Conservation (phyloP, 2,888 invertebrate genomes). For the Chironomus riparius region DNA sequence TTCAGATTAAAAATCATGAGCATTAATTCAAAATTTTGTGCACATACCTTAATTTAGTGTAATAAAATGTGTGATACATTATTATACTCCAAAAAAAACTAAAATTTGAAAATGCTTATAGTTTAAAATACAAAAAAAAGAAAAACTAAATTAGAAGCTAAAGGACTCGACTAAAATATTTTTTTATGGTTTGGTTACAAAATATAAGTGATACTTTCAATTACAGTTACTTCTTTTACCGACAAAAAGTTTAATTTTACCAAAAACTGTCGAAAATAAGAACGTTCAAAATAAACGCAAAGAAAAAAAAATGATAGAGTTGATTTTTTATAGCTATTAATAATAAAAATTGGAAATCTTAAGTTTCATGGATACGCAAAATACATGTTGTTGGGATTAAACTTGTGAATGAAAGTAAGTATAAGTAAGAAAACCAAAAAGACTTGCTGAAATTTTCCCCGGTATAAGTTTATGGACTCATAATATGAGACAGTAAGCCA, state of each 20-base stretch:
- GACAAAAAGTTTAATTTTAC: conserved; percentile 15
- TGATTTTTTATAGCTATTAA: conserved; percentile 16
- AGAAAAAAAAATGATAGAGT: conserved; percentile 5
- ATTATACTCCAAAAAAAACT: conserved; percentile 24
- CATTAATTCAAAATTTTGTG: conserved; percentile 17
- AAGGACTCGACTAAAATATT: background rate
- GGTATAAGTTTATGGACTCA: background rate
- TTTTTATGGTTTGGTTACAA: background rate
- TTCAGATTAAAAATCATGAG: conserved; percentile 18
- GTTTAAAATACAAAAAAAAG: background rate
- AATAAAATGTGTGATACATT: conserved; percentile 20
- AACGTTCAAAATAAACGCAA: background rate
- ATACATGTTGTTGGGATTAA: background rate
- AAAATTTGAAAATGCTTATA: conserved; percentile 18
- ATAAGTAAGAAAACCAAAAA: background rate
- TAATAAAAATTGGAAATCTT: conserved; percentile 1
- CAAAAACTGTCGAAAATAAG: conserved; percentile 14
- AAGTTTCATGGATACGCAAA: conserved; percentile 13
- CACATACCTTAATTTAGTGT: conserved; percentile 22
- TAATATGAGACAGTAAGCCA: background rate
- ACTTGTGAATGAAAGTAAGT: conserved; percentile 19
- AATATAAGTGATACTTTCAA: conserved; percentile 9
- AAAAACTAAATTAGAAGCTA: conserved; percentile 1
- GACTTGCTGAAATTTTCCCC: background rate
- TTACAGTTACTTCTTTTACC: background rate